Percentiles rank a stretch among this genome's conserved stretches.
Conservation (phyloP, 2,888 invertebrate species). For the Trichogramma dendrolimi region DNA sequence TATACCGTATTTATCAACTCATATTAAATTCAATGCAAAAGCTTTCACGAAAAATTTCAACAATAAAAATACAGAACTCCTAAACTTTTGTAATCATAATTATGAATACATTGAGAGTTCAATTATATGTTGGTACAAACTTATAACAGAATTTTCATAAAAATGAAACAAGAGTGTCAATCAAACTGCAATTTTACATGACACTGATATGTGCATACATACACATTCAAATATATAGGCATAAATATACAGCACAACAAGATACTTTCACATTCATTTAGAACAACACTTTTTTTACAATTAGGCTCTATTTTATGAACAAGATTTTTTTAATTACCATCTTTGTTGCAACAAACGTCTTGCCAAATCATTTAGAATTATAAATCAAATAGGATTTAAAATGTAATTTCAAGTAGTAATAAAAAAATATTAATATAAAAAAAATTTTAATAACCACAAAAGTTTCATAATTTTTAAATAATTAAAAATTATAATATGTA, state of each 20-base stretch:
- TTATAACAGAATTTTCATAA: too few species aligned
- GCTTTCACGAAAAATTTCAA: too few species aligned
- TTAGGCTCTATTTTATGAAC: constrained; percentile 4
- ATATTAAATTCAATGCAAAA: too few species aligned
- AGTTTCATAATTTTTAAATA: neutral
- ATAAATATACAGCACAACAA: constrained; percentile 7
- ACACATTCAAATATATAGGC: constrained; percentile 23
- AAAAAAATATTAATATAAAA: neutral
- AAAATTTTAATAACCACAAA: constrained; percentile 2
- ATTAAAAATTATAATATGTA: neutral
- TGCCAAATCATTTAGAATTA: constrained; percentile 8
- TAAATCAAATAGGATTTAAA: constrained; percentile 38
- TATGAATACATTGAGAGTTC: too few species aligned
- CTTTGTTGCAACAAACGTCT: neutral
- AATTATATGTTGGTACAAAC: too few species aligned
- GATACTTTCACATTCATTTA: constrained; percentile 5
- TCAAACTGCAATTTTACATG: neutral
- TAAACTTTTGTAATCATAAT: too few species aligned
- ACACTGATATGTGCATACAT: constrained; percentile 19
- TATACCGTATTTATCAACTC: too few species aligned
- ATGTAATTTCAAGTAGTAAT: constrained; percentile 17
- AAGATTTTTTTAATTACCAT: neutral
- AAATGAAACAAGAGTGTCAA: too few species aligned
- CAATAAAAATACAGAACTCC: too few species aligned
- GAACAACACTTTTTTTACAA: constrained; percentile 10